A percentile compares a stretch with the other conserved stretches of the same genome.
Conservation (phyloP, 1,140 invertebrate species). For the Euwallacea similis region DNA sequence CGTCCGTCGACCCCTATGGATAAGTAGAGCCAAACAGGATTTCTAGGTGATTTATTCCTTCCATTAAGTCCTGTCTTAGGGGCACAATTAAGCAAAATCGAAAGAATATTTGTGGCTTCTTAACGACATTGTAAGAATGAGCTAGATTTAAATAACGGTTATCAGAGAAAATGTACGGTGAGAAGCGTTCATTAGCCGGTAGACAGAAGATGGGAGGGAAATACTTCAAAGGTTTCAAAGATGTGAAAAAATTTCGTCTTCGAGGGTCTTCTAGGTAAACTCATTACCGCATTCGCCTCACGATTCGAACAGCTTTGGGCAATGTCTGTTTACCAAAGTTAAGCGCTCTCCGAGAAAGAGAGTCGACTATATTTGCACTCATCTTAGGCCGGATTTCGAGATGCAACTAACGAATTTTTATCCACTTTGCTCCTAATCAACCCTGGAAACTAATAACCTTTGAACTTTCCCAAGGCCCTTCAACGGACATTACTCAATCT, state of each 20-base stretch:
- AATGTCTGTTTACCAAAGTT: conserved; percentile 30
- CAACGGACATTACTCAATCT: too few species aligned
- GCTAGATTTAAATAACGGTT: background rate
- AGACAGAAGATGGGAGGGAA: too few species aligned
- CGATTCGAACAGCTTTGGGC: conserved; percentile 24
- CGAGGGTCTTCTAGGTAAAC: conserved; percentile 11
- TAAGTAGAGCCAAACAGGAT: conserved; percentile 24
- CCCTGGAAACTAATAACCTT: background rate
- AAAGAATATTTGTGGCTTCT: conserved; percentile 19
- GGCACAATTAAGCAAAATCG: conserved; percentile 18
- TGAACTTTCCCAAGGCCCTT: too few species aligned
- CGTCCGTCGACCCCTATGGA: conserved; percentile 22
- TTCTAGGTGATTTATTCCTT: conserved; percentile 22
- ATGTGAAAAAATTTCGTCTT: conserved; percentile 7
- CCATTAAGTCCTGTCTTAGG: conserved; percentile 1
- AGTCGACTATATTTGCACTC: conserved; percentile 19
- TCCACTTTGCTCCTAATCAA: conserved; percentile 2
- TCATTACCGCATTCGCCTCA: conserved; percentile 30
- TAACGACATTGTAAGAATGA: conserved; percentile 2
- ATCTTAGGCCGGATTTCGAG: conserved; percentile 7
- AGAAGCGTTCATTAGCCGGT: too few species aligned
- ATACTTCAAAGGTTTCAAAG: conserved; percentile 2
- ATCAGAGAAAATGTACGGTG: too few species aligned
- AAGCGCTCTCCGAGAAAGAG: conserved; percentile 26
- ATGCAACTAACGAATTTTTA: conserved; percentile 13